A percentile compares a stretch with the other conserved stretches of the same genome.
phyloP scores from a whole-genome alignment of 2,888 invertebrate genomes.

The Ypsolopha sequella region DNA sequence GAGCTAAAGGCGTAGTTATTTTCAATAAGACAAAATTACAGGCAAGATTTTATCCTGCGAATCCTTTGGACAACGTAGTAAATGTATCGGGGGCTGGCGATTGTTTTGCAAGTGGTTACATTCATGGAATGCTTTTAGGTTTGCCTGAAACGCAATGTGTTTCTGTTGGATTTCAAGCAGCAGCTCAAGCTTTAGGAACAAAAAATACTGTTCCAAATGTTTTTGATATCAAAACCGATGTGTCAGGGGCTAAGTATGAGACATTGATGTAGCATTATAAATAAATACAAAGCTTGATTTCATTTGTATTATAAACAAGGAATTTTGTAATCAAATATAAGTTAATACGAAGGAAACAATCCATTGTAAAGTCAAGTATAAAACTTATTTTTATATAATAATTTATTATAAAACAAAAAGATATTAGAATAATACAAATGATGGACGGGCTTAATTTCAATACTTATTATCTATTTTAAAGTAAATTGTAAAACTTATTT shows the following conservation, averaged over 20 bases:
- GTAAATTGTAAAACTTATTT: not conserved
- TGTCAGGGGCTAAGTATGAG: too few species aligned
- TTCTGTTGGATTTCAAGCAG: conserved; percentile 73
- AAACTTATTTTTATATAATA: not conserved
- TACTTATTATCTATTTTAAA: too few species aligned
- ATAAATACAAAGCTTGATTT: too few species aligned
- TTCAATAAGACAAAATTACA: conserved; percentile 27
- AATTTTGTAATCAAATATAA: too few species aligned
- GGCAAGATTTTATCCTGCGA: conserved; percentile 43
- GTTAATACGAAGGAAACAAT: too few species aligned
- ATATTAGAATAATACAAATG: not conserved
- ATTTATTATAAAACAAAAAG: not conserved
- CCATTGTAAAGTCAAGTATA: too few species aligned
- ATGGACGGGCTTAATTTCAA: too few species aligned
- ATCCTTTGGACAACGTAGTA: conserved; percentile 47
- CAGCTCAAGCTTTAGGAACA: conserved; percentile 70
- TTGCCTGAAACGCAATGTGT: conserved; percentile 70
- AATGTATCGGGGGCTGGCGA: conserved; percentile 90
- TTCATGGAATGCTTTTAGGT: conserved; percentile 71
- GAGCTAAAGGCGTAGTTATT: conserved; percentile 70
- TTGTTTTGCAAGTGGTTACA: conserved; percentile 79
- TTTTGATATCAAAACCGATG: not conserved
- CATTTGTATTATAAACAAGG: too few species aligned
- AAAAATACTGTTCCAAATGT: conserved; percentile 70
- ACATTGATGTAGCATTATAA: too few species aligned